Conservation (phyloP, 2,113 vertebrate genomes). For the Balaenoptera acutorostrata region DNA sequence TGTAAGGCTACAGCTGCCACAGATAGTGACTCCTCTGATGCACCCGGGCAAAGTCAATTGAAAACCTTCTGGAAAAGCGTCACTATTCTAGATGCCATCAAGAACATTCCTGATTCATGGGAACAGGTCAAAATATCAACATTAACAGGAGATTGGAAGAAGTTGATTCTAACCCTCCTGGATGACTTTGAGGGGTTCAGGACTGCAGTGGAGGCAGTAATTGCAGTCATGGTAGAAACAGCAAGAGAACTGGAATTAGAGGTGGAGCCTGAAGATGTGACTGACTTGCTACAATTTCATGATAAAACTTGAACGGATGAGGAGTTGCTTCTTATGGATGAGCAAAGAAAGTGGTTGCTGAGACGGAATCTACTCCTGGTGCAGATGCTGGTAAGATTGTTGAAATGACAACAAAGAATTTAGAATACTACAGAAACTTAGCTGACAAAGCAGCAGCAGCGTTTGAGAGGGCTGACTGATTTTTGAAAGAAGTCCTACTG, state of each 20-base stretch:
- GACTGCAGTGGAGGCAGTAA: background rate
- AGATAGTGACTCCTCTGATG: background rate
- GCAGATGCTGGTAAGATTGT: background rate
- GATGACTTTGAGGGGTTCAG: background rate
- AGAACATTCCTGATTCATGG: background rate
- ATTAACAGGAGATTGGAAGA: background rate
- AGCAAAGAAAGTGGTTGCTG: too few relatives aligned
- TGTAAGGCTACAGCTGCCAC: background rate
- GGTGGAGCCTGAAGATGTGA: background rate
- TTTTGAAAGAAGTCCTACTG: background rate
- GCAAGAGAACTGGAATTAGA: background rate
- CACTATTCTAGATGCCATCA: background rate
- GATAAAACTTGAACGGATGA: too few relatives aligned
- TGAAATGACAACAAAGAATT: background rate
- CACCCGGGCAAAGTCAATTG: background rate
- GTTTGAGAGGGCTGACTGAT: background rate
- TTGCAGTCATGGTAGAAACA: background rate
- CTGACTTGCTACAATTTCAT: background rate
- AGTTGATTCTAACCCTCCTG: background rate
- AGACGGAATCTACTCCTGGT: background rate
- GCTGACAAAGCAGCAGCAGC: background rate
- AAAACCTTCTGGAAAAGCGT: background rate
- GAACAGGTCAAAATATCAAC: background rate
- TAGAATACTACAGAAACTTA: background rate
- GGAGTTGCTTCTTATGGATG: too few relatives aligned